Evolutionary conservation across 2,797 vertebrate genomes (phyloP).

Genomic region (Cephalopachus bancanus): DNA sequence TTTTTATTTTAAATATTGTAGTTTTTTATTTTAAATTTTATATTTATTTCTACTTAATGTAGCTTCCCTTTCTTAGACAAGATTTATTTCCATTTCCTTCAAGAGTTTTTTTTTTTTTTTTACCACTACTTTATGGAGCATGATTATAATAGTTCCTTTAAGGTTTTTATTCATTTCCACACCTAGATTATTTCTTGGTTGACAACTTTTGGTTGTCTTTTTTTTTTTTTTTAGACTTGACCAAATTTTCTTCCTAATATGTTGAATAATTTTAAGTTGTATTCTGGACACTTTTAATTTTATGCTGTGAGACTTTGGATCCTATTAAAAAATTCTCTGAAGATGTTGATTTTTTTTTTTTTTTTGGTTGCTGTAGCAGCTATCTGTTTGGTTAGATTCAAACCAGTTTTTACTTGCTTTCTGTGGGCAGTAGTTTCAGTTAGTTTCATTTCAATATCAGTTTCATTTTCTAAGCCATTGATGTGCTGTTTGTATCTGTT

Average conservation of each 20-base stretch:
- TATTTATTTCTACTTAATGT: not conserved
- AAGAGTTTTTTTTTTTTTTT: not conserved
- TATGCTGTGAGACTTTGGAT: not conserved
- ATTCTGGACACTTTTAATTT: not conserved
- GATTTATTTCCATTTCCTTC: not conserved
- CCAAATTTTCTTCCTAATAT: not conserved
- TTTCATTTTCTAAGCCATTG: not conserved
- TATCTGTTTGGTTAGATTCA: not conserved
- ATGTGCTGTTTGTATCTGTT: not conserved
- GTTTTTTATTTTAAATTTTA: not conserved
- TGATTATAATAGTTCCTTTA: not conserved
- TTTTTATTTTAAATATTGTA: not conserved
- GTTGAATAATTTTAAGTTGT: not conserved
- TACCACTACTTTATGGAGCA: not conserved
- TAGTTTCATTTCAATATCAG: not conserved
- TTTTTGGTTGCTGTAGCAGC: not conserved
- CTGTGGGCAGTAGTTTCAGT: not conserved
- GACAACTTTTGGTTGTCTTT: not conserved
- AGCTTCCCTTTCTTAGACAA: not conserved
- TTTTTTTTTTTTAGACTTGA: not conserved
- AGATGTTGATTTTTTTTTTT: not conserved
- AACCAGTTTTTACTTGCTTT: not conserved
- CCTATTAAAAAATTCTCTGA: not conserved
- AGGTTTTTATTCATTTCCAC: too few relatives aligned
- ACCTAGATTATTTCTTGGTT: not conserved